phyloP scores from a whole-genome alignment of 2,797 vertebrate species.

The Gymnodraco acuticeps region DNA sequence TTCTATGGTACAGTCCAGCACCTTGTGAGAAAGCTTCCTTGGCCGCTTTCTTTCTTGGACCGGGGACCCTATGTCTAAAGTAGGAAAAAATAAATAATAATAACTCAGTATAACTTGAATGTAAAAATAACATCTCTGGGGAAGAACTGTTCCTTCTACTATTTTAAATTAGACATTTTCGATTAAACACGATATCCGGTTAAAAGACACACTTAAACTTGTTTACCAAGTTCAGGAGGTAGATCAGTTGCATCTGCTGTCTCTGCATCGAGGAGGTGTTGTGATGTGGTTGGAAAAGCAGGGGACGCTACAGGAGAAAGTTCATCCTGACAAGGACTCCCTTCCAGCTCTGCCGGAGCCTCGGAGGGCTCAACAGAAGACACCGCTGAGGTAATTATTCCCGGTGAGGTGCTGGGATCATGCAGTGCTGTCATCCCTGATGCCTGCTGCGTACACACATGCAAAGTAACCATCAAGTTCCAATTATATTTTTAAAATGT shows the following conservation, averaged over 20 bases:
- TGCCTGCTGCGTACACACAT: slow-evolving; percentile 46
- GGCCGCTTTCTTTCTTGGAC: slow-evolving; percentile 90
- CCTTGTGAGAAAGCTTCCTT: slow-evolving; percentile 91
- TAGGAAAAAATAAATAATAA: neutral
- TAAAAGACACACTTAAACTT: neutral
- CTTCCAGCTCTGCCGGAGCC: slow-evolving; percentile 45
- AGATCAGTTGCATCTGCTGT: slow-evolving; percentile 66
- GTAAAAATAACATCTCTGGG: neutral
- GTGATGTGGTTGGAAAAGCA: slow-evolving; percentile 47
- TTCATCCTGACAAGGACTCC: slow-evolving; percentile 60
- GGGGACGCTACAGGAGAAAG: slow-evolving; percentile 45
- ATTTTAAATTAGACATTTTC: neutral
- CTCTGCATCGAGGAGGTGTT: slow-evolving; percentile 47
- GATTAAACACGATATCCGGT: neutral
- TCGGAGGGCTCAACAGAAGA: slow-evolving; percentile 47
- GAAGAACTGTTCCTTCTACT: neutral
- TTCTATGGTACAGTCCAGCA: slow-evolving; percentile 91
- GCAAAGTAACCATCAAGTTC: neutral
- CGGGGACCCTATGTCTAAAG: slow-evolving; percentile 61
- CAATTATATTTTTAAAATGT: neutral
- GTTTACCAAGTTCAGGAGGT: slow-evolving; percentile 72
- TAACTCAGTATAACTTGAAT: too few relatives aligned
- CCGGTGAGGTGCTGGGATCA: slow-evolving; percentile 51
- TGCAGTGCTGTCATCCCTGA: slow-evolving; percentile 53
- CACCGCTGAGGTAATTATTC: slow-evolving; percentile 56